Evolutionary conservation across 2,113 vertebrate species (phyloP).

Genomic region (Sardina pilchardus): DNA sequence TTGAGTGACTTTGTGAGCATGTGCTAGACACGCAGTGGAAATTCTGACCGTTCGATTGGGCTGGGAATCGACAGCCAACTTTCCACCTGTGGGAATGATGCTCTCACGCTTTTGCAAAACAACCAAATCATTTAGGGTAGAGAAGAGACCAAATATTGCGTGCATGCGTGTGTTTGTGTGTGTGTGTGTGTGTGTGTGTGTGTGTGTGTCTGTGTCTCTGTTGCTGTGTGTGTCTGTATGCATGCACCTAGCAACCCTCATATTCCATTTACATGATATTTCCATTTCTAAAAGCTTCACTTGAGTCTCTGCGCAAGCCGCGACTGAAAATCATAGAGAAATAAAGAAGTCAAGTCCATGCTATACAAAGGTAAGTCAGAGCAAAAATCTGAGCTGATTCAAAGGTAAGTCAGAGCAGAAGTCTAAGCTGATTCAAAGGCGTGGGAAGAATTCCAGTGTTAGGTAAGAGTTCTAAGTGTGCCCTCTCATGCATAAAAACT

Average conservation of each 20-base stretch:
- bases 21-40: background rate
- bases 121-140: background rate
- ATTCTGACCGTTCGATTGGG: background rate
- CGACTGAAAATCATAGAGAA: background rate
- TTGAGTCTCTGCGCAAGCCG: background rate
- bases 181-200: background rate
- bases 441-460: no score
- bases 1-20: background rate
- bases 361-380: background rate
- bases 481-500: background rate
- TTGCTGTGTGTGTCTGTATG: background rate
- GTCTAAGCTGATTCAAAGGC: no score
- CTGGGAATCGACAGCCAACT: background rate
- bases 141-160: background rate
- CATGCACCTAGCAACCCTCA: background rate
- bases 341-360: background rate
- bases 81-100: background rate
- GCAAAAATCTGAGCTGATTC: background rate
- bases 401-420: background rate
- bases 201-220: background rate
- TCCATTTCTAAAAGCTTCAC: background rate
- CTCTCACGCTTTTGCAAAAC: background rate
- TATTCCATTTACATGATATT: background rate
- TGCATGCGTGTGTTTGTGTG: background rate
- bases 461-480: no score